Evolutionary conservation across 2,797 vertebrate species (phyloP), one percentile per base, ranked within the genome.

Genomic region (Danio aesculapii): DNA sequence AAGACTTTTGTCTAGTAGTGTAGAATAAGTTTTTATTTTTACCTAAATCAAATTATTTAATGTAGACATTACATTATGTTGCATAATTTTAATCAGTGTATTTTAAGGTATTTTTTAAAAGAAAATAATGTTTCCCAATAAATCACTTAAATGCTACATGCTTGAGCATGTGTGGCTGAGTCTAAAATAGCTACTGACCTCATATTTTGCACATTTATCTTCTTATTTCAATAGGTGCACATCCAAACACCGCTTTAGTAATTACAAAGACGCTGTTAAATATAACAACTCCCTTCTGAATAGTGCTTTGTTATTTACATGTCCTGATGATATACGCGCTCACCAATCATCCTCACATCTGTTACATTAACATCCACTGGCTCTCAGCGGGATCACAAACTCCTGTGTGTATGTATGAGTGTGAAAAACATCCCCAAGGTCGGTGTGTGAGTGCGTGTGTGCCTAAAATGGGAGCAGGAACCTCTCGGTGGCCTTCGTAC

Each of bases 391-490:
- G 67, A 76, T 57, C 47, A 47, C 46, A 4, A 70, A 62, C 46
- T 77, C 71, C n/a, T 77, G 50, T 72, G 64, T 84, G 52, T 85
- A 14, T 57, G 21, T 77, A 11, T 78, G 70, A 72, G 78, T 72
- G 75, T 64, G 39, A 81, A 83, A 63, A 67, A 83, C 81, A 86
- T 83, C 78, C 75, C 84, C 85, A 84, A 86, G 81, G 85, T 84
- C 75, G 66, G 47, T 72, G 78, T 75, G 52, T 76, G 67, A 59
- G 21, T 81, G 17, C 70, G 70, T 81, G 16, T 73, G 68, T 75
- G 76, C 69, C 55, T 69, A 64, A 69, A 83, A 85, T 67, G 52
- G 52, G 66, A 82, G 59, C 19, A 59, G 74, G 69, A 73, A 57
- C 61, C 78, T 85, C 67, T 81, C 67, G 10, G 13, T 69, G 83